Base-by-base conservation (phyloP, 2,797 vertebrate genomes). In the Hydrophis major region DNA sequence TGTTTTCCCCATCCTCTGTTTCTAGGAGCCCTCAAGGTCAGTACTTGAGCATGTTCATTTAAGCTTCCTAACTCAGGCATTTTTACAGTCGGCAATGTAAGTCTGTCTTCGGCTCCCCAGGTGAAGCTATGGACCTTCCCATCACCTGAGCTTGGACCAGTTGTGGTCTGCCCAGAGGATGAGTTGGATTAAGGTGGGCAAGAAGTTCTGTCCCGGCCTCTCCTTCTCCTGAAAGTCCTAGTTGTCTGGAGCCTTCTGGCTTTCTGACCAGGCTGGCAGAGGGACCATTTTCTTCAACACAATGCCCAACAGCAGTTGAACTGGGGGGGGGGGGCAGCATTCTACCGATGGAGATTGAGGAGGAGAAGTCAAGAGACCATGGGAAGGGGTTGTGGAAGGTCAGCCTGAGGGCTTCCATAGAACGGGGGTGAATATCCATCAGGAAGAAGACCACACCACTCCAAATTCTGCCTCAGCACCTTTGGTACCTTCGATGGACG, bases 321-420 rank as follows among this genome's bases (percentile, higher is more conserved):
- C 1, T 50, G 50, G 50, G 12, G 4, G 42, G 42, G 0, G 27
- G 27, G 0, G 4, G 1, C 4, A 42, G 42, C 2, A 1, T 53
- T 63, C 10, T 28, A 27, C 11, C 27, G 4, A 63, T 28, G 61
- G 27, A 2, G 27, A 11, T n/a, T 13, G 1, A n/a, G 27, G 27
- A 13, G 61, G 12, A n/a, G 11, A n/a, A 2, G 61, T 13, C 61
- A 66, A 66, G 12, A 13, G 61, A 12, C 27, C 4, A 11, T 28
- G 61, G 27, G 27, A 28, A 27, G 61, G 61, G 61, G 27, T 4
- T 2, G 12, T 66, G 61, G 27, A 28, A 11, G 27, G 61, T 66
- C 28, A 66, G 28, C 4, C 27, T 1, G 2, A 25, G 7, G 50
- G 22, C 22, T 25, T 22, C 59, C 57, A 22, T 6, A 22, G 5